phyloP scores from a whole-genome alignment of 2,113 vertebrate genomes.

The Hoplias malabaricus region DNA sequence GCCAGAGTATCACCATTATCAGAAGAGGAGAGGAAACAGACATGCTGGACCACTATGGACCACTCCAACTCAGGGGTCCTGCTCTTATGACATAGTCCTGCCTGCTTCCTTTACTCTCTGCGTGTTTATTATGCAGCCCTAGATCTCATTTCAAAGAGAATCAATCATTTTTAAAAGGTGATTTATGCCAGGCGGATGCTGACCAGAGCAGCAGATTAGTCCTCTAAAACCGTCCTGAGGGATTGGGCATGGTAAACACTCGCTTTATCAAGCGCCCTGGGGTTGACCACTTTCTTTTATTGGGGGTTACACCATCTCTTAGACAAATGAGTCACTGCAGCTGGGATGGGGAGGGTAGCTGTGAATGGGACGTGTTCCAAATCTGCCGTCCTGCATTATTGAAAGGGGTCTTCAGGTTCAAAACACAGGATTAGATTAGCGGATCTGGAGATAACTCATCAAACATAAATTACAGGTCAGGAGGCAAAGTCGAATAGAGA shows the following conservation, averaged over 20 bases:
- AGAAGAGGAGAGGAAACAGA: slow-evolving; percentile 40
- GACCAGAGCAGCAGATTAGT: slow-evolving; percentile 63
- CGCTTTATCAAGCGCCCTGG: slow-evolving; percentile 61
- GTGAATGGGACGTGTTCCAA: slow-evolving; percentile 37
- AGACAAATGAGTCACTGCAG: slow-evolving; percentile 52
- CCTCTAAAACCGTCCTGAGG: slow-evolving; percentile 60
- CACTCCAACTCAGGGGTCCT: slow-evolving; percentile 29
- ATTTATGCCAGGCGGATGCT: slow-evolving; percentile 62
- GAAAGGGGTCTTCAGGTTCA: not conserved
- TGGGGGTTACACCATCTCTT: slow-evolving; percentile 55
- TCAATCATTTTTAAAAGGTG: slow-evolving; percentile 68
- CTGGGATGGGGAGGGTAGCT: slow-evolving; percentile 44
- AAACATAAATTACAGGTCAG: too few relatives aligned
- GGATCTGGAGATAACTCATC: not conserved
- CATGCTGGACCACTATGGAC: slow-evolving; percentile 34
- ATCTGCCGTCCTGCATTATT: not conserved
- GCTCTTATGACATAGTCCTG: slow-evolving; percentile 43
- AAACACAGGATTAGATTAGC: not conserved
- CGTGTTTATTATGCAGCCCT: slow-evolving; percentile 54
- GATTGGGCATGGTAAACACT: slow-evolving; percentile 61
- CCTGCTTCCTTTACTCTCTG: slow-evolving; percentile 51
- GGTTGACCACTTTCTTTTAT: slow-evolving; percentile 58
- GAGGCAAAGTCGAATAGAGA: too few relatives aligned
- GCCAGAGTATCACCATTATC: slow-evolving; percentile 52
- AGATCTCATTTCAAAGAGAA: slow-evolving; percentile 59